Evolutionary conservation across 2,888 invertebrate genomes (phyloP), one percentile per base, ranked within the genome.

Genomic region (Cheilosia soror): DNA sequence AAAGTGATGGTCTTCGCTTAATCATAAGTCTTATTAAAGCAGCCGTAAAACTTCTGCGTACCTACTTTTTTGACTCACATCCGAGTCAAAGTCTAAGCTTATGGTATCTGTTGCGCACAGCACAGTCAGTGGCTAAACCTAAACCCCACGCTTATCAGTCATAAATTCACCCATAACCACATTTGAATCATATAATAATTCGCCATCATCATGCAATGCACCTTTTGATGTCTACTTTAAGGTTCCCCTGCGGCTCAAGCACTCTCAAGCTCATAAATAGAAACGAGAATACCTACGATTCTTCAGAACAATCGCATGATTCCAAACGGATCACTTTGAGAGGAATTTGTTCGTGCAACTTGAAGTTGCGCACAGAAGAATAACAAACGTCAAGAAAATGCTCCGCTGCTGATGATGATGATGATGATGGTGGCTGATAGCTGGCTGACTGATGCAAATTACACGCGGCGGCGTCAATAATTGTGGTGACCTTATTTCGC

Each of bases 401-500:
- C 78, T 40, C 33, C 3, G 9, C 49, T 44, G 44, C 37, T 33
- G 42, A 73, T 60, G 44, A 44, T 33, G 42, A 73, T 60, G 53
- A 58, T 53, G 53, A 62, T 53, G 71, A 55, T 66, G 81, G 72
- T 78, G 71, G 71, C 53, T 78, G 66, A 47, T 60, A 53, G 62
- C 25, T 47, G 44, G 55, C 13, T 55, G 55, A 55, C 55, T 72
- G 51, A 83, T 78, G 83, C 79, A 79, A 73, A 79, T 79, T 73
- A 69, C 29, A 79, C 68, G 78, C 72, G 62, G 73, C 83, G 57
- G 63, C 76, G 69, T 81, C 81, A 81, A 81, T 69, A 81, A 81
- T 81, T 76, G 76, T 76, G 62, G 37, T 83, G 83, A 83, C 83
- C 83, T 79, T 83, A 83, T 83, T 83, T 77, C 51, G 27, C 51